Evolutionary conservation across 2,113 vertebrate species (phyloP), one percentile per base, ranked within the genome.

Genomic region (Hirundichthys speculiger): DNA sequence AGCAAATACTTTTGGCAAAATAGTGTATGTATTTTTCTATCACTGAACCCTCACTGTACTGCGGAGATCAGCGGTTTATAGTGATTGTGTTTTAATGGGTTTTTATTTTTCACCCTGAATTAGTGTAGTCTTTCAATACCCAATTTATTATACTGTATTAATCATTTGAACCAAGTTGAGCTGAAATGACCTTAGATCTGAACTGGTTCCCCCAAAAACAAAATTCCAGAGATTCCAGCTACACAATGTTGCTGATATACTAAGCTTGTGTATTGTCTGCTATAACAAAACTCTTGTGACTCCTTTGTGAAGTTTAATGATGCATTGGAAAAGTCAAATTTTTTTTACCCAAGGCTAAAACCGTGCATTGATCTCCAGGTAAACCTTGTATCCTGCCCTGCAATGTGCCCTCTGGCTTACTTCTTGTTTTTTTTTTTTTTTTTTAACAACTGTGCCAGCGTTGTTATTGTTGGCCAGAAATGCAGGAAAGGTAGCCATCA

Each of bases 381-480:
- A 69, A 82, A 84, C 80, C 57, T 68, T 64, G 57, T 74, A 78
- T 77, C 76, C 62, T 54, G 55, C 30, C 61, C 69, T 61, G 68
- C 68, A 46, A 83, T 74, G 64, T 69, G 51, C 38, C 61, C 77
- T 64, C 56, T 80, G 68, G 49, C 69, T 74, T 70, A 27, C 45
- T 18, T 25, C 54, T 56, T 16, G 0, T 25, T 53, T 63, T 64
- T 41, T 71, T 77, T 69, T 34, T 70, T 42, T 65, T 76, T 69
- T n/a, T n/a, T n/a, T n/a, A n/a, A n/a, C n/a, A 30, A 38, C 22
- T 57, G 64, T 16, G 65, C 61, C 39, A 46, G 27, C 64, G 22
- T 60, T 77, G 60, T 86, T 88, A 69, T 85, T 73, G 73, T 83
- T 89, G 83, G 83, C 75, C 40, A 71, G 14, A 72, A 27, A 47